Conservation (phyloP, 2,888 invertebrate species). For the Mechanitis mazaeus region DNA sequence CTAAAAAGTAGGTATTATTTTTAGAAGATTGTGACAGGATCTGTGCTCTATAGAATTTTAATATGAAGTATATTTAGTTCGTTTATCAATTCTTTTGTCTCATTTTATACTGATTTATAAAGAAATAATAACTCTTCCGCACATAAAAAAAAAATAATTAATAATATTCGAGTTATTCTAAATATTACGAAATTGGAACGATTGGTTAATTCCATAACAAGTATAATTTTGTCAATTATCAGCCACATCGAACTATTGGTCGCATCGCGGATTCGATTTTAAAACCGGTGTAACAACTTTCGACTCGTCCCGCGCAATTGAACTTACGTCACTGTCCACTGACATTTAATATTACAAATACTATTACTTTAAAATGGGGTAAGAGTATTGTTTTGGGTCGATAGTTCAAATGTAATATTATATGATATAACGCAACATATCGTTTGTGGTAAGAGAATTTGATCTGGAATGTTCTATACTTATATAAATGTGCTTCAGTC, state of each 20-base stretch:
- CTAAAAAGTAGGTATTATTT: too few species aligned
- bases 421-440: too few species aligned
- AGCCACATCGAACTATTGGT: slow-evolving; percentile 23
- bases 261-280: slow-evolving; percentile 27
- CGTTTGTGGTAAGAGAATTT: too few species aligned
- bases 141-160: too few species aligned
- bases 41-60: too few species aligned
- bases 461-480: too few species aligned
- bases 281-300: slow-evolving; percentile 58
- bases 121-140: too few species aligned
- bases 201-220: not conserved
- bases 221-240: not conserved
- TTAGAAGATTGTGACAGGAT: too few species aligned
- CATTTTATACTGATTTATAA: too few species aligned
- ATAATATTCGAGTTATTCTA: too few species aligned
- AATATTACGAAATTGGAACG: not conserved
- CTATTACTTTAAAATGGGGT: slow-evolving; percentile 11
- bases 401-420: not conserved
- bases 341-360: slow-evolving; percentile 26
- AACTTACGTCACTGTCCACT: slow-evolving; percentile 47
- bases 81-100: too few species aligned
- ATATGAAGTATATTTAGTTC: too few species aligned
- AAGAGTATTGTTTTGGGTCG: slow-evolving; percentile 1
- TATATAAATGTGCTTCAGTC: not conserved
- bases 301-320: slow-evolving; percentile 58